These are phyloP conservation scores for Drosophila punjabiensis DNA, from an alignment of 1,140 invertebrate genomes.

Conservation along the genomic window DNA sequence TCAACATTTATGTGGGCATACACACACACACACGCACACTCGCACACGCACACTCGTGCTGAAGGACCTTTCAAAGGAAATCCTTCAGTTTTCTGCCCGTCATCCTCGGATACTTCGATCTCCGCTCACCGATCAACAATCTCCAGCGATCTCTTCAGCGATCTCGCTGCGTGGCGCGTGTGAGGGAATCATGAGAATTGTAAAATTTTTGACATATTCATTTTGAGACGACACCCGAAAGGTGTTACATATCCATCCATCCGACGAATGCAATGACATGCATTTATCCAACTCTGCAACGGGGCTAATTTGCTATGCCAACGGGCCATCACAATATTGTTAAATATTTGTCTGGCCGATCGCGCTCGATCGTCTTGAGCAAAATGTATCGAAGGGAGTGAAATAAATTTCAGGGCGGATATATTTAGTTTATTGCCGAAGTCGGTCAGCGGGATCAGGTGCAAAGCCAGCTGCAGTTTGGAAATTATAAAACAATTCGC, in stretches of 20 bases:
- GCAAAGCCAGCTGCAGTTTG: constrained; percentile 62
- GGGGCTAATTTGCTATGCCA: constrained; percentile 77
- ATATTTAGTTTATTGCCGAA: constrained; percentile 80
- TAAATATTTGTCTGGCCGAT: constrained; percentile 68
- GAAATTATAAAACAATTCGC: constrained; percentile 82
- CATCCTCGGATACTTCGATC: constrained; percentile 35
- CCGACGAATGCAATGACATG: constrained; percentile 71
- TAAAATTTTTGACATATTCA: constrained; percentile 80
- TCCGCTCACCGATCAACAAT: background rate
- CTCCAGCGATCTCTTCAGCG: constrained; percentile 35
- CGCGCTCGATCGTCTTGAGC: constrained; percentile 26
- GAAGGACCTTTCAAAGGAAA: constrained; percentile 73
- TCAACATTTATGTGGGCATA: constrained; percentile 55
- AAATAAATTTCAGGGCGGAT: constrained; percentile 79
- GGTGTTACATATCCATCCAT: constrained; percentile 73
- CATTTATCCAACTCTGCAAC: constrained; percentile 64
- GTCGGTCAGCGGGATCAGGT: constrained; percentile 50
- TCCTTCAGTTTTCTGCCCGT: constrained; percentile 46
- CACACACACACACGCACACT: constrained; percentile 4
- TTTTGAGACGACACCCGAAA: constrained; percentile 72
- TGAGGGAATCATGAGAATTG: constrained; percentile 62
- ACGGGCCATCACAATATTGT: constrained; percentile 79
- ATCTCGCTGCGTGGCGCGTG: constrained; percentile 32
- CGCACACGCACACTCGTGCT: constrained; percentile 44
- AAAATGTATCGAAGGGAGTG: constrained; percentile 40